Percentiles rank a stretch among this genome's conserved stretches.
Evolutionary conservation across 2,113 vertebrate species (phyloP).

Genomic region (Picathartes gymnocephalus): DNA sequence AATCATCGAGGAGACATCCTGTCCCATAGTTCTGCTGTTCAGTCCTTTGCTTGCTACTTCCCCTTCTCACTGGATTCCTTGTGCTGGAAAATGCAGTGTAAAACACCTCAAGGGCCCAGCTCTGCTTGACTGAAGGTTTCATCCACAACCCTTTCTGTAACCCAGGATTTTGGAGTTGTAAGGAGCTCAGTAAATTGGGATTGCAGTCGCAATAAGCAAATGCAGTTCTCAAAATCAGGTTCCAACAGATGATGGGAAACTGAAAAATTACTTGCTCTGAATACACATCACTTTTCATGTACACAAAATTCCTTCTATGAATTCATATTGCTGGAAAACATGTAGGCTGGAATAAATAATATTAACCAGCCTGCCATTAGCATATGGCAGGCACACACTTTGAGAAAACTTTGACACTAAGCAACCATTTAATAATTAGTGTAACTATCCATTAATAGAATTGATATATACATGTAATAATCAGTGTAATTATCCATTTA

Average conservation of each 20-base stretch:
- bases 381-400: constrained; percentile 32
- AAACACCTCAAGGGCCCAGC: not conserved
- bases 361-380: not conserved
- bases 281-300: not conserved
- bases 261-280: not conserved
- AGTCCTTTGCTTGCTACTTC: not conserved
- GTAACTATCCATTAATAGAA: not conserved
- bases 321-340: constrained; percentile 1
- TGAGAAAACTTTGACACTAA: not conserved
- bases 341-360: constrained; percentile 20
- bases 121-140: not conserved
- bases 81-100: not conserved
- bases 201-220: not conserved
- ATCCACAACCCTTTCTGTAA: not conserved
- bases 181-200: not conserved
- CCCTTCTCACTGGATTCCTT: not conserved
- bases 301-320: not conserved
- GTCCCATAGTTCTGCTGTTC: not conserved
- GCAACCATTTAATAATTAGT: constrained; percentile 10
- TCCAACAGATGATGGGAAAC: not conserved
- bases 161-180: not conserved
- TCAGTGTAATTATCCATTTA: not conserved
- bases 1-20: constrained; percentile 35
- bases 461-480: not conserved
- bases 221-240: not conserved